Percentiles rank a stretch among this genome's conserved stretches.
These are phyloP conservation scores for Ophion ventricosus DNA, from an alignment of 2,888 invertebrate genomes.

Conservation along the genomic window DNA sequence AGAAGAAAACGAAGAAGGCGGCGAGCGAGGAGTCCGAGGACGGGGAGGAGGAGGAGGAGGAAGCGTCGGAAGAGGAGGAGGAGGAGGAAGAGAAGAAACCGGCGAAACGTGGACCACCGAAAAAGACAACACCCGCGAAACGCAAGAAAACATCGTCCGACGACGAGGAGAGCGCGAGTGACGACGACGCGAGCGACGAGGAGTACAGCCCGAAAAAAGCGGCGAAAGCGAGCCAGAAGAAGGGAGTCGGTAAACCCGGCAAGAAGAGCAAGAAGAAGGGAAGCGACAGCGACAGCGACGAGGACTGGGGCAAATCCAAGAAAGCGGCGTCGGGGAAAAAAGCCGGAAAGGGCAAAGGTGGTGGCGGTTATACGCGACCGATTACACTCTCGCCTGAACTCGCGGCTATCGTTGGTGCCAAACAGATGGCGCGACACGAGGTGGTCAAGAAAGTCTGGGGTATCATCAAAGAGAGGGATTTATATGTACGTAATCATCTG, in stretches of 20 bases:
- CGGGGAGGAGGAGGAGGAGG: slow-evolving; percentile 84
- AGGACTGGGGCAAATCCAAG: slow-evolving; percentile 88
- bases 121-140: slow-evolving; percentile 83
- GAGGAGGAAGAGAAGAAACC: slow-evolving; percentile 86
- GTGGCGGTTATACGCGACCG: slow-evolving; percentile 93
- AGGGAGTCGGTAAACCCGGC: slow-evolving; percentile 82
- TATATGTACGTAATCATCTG: slow-evolving; percentile 85
- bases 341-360: slow-evolving; percentile 84
- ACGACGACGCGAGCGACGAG: slow-evolving; percentile 85
- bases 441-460: slow-evolving; percentile 96
- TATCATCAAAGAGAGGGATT: slow-evolving; percentile 93
- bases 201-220: slow-evolving; percentile 87
- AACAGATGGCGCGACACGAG: slow-evolving; percentile 93
- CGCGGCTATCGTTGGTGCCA: slow-evolving; percentile 92
- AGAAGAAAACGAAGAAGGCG: slow-evolving; percentile 83
- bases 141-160: slow-evolving; percentile 84
- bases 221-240: slow-evolving; percentile 85
- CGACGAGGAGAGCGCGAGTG: slow-evolving; percentile 85
- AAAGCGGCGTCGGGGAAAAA: slow-evolving; percentile 82
- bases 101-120: slow-evolving; percentile 85
- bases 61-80: slow-evolving; percentile 83
- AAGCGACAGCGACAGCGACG: slow-evolving; percentile 88
- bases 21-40: slow-evolving; percentile 83
- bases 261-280: slow-evolving; percentile 86
- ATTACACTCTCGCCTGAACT: slow-evolving; percentile 93